Conservation (phyloP, 92 coral and sea anemone species). For the Porites cylindrica region DNA sequence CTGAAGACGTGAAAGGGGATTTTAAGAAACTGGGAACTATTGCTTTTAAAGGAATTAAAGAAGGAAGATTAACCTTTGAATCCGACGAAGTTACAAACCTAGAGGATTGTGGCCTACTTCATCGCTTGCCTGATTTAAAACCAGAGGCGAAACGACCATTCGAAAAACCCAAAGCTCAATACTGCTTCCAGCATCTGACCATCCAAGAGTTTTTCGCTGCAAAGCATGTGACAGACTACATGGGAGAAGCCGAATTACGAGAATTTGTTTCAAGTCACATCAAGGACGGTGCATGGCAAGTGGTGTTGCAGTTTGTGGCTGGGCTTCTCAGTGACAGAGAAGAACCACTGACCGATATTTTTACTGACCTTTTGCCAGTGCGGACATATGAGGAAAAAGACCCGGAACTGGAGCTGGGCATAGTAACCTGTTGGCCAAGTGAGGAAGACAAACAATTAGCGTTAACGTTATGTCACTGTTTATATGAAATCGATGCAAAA, state of each 20-base stretch:
- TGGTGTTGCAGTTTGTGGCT: background rate
- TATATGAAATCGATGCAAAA: background rate
- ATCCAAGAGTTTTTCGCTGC: background rate
- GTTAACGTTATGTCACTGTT: background rate
- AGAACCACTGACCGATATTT: background rate
- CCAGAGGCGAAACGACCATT: background rate
- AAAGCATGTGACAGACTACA: background rate
- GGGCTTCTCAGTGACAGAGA: background rate
- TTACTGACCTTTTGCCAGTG: background rate
- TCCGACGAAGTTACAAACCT: background rate
- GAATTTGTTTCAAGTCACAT: background rate
- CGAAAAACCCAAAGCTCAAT: background rate
- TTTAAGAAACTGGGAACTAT: background rate
- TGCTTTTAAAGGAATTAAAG: background rate
- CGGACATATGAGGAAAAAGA: background rate
- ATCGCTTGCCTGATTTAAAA: background rate
- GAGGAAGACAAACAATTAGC: no score
- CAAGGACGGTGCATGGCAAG: background rate
- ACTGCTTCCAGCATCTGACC: background rate
- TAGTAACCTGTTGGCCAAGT: background rate
- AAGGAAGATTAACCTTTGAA: background rate
- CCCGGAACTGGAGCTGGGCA: background rate
- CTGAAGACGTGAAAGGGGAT: background rate
- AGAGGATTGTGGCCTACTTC: background rate
- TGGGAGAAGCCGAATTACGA: background rate